Conservation (phyloP, 64 coral and sea anemone genomes). For the Stichodactyla mertensii region DNA sequence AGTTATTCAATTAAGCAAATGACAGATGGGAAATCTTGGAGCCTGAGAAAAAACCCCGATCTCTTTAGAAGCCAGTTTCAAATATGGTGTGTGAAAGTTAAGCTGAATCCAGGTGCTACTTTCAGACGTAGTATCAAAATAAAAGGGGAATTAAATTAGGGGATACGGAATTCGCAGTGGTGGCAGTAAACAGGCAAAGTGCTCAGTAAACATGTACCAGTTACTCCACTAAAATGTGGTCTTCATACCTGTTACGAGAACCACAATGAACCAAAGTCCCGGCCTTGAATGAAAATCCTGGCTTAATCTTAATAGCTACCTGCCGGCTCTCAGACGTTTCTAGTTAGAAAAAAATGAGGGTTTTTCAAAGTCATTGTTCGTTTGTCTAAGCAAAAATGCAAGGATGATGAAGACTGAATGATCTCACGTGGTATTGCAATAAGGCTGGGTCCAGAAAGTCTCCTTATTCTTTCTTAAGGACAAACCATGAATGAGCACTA, state of each 20-base stretch:
- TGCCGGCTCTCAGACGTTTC: not conserved
- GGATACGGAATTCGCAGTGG: not conserved
- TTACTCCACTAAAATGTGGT: not conserved
- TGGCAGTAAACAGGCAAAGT: conserved; percentile 16
- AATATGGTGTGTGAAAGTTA: conserved; percentile 9
- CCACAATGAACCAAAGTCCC: not conserved
- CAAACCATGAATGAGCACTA: not conserved
- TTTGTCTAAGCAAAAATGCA: not conserved
- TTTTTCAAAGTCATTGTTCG: not conserved
- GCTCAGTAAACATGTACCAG: conserved; percentile 1
- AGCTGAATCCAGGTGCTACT: not conserved
- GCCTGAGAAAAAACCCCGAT: not conserved
- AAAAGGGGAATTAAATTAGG: not conserved
- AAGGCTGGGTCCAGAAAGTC: not conserved
- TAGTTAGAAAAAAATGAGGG: not conserved
- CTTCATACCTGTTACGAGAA: not conserved
- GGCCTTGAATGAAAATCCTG: not conserved
- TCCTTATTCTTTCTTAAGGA: not conserved
- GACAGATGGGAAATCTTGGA: not conserved
- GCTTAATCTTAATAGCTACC: not conserved
- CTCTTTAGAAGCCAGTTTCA: conserved; percentile 2
- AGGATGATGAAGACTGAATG: not conserved
- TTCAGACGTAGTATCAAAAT: not conserved
- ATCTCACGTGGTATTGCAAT: not conserved
- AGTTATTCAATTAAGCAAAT: not conserved